Conservation (phyloP, 2,113 vertebrate genomes). For the Ramphastos sulfuratus region DNA sequence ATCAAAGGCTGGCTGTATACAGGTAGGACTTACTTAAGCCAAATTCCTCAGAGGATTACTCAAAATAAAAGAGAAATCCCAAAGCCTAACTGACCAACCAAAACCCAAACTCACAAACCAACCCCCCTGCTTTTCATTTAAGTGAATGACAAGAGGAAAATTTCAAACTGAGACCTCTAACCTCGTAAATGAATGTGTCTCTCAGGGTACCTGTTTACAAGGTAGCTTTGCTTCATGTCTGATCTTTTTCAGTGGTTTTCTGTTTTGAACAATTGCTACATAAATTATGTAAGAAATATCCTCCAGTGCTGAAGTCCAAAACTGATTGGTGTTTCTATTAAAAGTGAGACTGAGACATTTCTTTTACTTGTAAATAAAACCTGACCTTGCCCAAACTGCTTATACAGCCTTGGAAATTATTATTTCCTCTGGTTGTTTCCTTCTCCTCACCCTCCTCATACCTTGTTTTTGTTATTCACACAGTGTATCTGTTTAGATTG, state of each 20-base stretch:
- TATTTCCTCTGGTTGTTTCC: background rate
- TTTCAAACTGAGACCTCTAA: background rate
- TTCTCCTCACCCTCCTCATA: background rate
- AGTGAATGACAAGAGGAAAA: background rate
- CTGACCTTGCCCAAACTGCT: background rate
- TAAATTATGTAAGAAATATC: background rate
- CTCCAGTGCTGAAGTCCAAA: background rate
- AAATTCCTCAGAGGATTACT: background rate
- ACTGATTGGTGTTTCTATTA: background rate
- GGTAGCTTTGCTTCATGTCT: background rate
- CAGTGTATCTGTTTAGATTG: background rate
- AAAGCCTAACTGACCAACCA: too few relatives aligned
- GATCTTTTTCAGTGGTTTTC: background rate
- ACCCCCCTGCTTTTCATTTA: background rate
- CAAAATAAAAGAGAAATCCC: background rate
- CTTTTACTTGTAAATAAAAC: background rate
- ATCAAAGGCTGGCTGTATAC: background rate
- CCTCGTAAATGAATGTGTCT: background rate
- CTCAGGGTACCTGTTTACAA: background rate
- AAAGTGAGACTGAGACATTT: background rate
- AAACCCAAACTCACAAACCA: too few relatives aligned
- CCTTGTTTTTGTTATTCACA: background rate
- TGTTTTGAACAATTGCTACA: background rate
- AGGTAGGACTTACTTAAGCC: background rate
- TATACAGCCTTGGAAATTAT: background rate